Conservation (phyloP, 2,797 vertebrate genomes). For the Ispidina lecontei region DNA sequence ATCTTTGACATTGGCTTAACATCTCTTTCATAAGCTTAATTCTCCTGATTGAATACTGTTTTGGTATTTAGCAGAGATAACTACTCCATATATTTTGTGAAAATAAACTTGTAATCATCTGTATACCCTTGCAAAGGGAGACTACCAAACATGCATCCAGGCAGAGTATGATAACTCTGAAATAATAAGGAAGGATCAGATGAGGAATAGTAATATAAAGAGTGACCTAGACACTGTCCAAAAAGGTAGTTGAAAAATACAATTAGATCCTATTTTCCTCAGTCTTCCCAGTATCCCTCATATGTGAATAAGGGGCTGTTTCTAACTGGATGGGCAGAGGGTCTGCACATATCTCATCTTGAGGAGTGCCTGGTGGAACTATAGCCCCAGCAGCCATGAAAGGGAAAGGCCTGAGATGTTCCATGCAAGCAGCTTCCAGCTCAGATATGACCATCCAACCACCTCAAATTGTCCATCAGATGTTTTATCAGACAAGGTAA, state of each 20-base stretch:
- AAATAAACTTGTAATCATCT: slow-evolving; percentile 26
- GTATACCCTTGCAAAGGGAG: background rate
- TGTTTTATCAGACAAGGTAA: background rate
- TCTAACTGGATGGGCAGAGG: background rate
- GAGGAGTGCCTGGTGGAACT: background rate
- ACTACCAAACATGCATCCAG: background rate
- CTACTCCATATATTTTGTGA: background rate
- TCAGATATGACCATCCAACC: background rate
- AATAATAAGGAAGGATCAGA: background rate
- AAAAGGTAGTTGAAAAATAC: background rate
- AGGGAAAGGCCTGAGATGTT: background rate
- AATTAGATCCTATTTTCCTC: background rate
- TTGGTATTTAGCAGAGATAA: slow-evolving; percentile 11
- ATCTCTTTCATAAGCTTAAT: slow-evolving; percentile 41
- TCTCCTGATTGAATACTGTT: slow-evolving; percentile 19
- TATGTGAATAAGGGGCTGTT: background rate
- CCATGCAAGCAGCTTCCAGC: background rate
- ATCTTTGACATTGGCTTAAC: slow-evolving; percentile 57
- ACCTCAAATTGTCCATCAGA: background rate
- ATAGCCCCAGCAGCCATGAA: fast-evolving
- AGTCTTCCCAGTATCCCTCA: background rate
- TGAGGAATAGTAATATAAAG: background rate
- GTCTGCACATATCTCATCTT: background rate
- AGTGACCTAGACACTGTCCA: background rate
- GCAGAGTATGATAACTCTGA: background rate